Evolutionary conservation across 2,113 vertebrate species (phyloP).

Genomic region (Donacobius atricapilla): DNA sequence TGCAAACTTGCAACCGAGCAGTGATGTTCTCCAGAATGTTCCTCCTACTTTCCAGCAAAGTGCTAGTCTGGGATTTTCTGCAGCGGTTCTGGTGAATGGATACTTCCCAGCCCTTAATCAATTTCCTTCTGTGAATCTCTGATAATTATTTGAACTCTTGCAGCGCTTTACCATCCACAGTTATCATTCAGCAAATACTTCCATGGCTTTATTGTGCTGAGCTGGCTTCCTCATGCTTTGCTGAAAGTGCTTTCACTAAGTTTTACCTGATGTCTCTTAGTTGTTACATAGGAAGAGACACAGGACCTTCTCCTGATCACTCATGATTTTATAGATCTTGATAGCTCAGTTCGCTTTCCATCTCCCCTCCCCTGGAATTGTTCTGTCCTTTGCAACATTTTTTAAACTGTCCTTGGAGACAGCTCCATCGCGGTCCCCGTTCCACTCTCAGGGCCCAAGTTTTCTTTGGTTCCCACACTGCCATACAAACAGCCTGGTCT

Average conservation of each 20-base stretch:
- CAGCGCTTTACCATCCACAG: background rate
- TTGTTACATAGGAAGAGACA: background rate
- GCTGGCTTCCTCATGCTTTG: background rate
- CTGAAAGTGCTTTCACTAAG: background rate
- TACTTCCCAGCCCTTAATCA: background rate
- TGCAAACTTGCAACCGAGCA: background rate
- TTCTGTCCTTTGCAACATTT: background rate
- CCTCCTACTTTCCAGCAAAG: background rate
- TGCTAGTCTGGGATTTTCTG: background rate
- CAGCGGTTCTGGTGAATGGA: background rate
- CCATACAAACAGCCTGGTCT: background rate
- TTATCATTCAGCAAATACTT: background rate
- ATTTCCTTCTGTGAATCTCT: background rate
- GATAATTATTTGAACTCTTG: background rate
- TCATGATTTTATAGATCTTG: background rate
- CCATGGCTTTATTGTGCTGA: background rate
- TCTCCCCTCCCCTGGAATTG: background rate
- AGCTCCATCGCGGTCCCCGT: accelerated
- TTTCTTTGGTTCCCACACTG: background rate
- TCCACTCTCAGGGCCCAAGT: background rate
- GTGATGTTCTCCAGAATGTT: background rate
- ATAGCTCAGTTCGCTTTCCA: background rate
- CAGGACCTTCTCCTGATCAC: background rate
- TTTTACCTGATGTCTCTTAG: background rate
- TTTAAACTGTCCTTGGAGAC: background rate